phyloP scores from a whole-genome alignment of 2,113 vertebrate genomes.

The Chaenogobius annularis region DNA sequence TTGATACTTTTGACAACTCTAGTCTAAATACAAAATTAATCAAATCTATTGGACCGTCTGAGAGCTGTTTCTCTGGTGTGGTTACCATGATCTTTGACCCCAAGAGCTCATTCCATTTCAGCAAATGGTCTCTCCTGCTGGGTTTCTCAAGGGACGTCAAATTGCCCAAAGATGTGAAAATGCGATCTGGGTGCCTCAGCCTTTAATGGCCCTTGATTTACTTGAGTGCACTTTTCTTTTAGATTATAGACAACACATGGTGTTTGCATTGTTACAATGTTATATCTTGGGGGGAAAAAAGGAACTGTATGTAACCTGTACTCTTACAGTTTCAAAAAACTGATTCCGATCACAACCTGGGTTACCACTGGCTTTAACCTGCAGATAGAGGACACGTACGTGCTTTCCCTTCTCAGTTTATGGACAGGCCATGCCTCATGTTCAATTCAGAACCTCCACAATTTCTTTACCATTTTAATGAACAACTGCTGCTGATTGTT shows the following conservation, averaged over 20 bases:
- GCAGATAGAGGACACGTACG: no score
- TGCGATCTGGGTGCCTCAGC: conserved; percentile 22
- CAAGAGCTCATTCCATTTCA: conserved; percentile 6
- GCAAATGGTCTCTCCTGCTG: conserved; percentile 39
- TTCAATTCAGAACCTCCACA: no score
- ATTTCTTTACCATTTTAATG: no score
- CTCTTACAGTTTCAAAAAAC: no score
- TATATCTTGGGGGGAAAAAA: not conserved
- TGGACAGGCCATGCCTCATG: no score
- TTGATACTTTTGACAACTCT: no score
- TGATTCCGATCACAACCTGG: no score
- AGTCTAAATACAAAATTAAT: not conserved
- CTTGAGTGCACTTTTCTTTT: not conserved
- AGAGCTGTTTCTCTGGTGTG: not conserved
- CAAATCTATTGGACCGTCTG: not conserved
- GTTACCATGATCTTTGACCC: conserved; percentile 35
- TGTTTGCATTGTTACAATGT: not conserved
- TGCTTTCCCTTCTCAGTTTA: no score
- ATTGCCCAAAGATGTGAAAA: conserved; percentile 48
- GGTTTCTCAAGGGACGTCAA: conserved; percentile 14
- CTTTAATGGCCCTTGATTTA: conserved; percentile 9
- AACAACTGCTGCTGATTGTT: no score
- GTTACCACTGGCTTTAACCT: no score
- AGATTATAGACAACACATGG: not conserved
- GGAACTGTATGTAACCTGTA: no score